Evolutionary conservation across 2,113 vertebrate genomes (phyloP).

Genomic region (Boleophthalmus pectinirostris): DNA sequence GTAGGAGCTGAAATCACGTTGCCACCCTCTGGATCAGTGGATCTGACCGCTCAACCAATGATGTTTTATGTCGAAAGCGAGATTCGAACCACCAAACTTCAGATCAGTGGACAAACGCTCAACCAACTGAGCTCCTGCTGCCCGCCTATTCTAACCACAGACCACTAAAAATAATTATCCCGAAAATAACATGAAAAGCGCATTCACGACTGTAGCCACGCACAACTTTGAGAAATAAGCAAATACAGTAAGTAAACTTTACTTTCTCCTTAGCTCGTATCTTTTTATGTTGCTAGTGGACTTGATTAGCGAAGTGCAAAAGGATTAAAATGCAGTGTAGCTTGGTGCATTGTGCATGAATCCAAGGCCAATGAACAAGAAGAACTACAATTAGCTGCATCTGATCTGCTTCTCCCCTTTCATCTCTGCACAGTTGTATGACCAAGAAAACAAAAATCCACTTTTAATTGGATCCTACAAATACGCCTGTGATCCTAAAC

Average conservation of each 20-base stretch:
- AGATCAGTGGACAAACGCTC: too few species aligned
- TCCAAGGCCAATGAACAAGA: slow-evolving; percentile 40
- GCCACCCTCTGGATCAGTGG: too few species aligned
- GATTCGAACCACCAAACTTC: too few species aligned
- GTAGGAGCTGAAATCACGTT: too few species aligned
- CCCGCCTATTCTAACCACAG: too few species aligned
- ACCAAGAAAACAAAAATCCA: slow-evolving; percentile 20
- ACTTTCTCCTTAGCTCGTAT: background rate
- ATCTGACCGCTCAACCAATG: too few species aligned
- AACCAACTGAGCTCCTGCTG: too few species aligned
- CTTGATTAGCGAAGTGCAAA: slow-evolving; percentile 24
- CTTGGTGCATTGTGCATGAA: slow-evolving; percentile 25
- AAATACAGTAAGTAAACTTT: slow-evolving; percentile 5
- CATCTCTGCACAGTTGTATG: slow-evolving; percentile 21
- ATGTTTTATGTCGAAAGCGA: too few species aligned
- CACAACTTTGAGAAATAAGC: background rate
- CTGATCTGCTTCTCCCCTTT: slow-evolving; percentile 31
- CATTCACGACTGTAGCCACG: background rate
- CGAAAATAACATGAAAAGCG: too few species aligned
- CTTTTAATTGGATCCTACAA: slow-evolving; percentile 34
- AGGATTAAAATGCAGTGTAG: slow-evolving; percentile 25
- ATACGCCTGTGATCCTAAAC: slow-evolving; percentile 19
- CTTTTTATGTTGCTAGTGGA: slow-evolving; percentile 12
- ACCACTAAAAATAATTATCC: too few species aligned
- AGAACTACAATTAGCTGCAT: slow-evolving; percentile 27